Conservation (phyloP, 2,797 vertebrate species). For the Picus viridis region DNA sequence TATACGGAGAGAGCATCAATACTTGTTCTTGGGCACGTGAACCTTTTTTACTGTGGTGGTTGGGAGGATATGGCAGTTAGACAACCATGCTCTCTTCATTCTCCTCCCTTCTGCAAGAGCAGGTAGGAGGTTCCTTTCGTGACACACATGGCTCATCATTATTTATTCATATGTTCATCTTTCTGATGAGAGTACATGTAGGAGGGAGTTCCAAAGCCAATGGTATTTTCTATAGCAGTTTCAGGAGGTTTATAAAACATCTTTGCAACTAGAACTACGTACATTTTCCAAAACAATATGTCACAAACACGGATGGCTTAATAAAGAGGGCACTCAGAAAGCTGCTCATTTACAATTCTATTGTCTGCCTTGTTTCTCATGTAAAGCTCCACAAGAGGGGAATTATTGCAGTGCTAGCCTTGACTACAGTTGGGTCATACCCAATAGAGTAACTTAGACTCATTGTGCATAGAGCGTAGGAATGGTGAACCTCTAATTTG, state of each 20-base stretch:
- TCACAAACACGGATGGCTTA: constrained; percentile 11
- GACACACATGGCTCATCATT: constrained; percentile 42
- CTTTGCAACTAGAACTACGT: constrained; percentile 35
- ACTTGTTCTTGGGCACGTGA: not conserved
- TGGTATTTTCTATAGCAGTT: constrained; percentile 61
- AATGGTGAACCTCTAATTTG: not conserved
- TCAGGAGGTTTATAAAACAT: constrained; percentile 59
- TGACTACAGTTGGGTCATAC: not conserved
- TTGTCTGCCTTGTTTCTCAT: not conserved
- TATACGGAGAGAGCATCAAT: not conserved
- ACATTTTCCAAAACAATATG: constrained; percentile 20
- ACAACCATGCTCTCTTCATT: not conserved
- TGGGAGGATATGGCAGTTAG: not conserved
- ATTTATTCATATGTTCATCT: constrained; percentile 63
- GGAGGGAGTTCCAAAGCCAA: constrained; percentile 54
- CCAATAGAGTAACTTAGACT: not conserved
- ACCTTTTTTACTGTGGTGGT: constrained; percentile 11
- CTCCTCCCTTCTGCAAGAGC: constrained; percentile 16
- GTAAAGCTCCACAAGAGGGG: not conserved
- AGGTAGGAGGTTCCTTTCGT: constrained; percentile 59
- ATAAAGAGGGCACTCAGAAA: constrained; percentile 2
- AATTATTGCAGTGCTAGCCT: not conserved
- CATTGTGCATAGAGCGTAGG: not conserved
- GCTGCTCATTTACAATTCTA: not conserved
- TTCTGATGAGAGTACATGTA: constrained; percentile 59